Conservation (phyloP, 2,797 vertebrate species). For the Myotis findleyi region DNA sequence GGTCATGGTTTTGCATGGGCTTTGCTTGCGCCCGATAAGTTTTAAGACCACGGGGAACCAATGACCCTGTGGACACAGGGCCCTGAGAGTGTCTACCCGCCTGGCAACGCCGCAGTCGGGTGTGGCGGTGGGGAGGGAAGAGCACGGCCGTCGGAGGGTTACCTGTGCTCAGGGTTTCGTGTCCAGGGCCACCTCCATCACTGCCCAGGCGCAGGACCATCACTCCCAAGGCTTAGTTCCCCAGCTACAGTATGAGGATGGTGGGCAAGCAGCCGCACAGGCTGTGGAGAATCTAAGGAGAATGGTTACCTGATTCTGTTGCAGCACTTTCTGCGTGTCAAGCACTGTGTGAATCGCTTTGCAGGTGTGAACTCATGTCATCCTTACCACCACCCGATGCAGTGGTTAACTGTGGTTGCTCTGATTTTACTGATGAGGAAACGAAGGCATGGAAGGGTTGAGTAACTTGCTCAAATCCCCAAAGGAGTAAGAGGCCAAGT, state of each 20-base stretch:
- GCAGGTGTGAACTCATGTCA: neutral
- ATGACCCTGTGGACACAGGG: neutral
- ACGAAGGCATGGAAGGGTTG: neutral
- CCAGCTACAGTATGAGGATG: neutral
- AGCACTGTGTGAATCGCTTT: conserved; percentile 2
- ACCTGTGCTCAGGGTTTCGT: neutral
- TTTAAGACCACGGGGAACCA: neutral
- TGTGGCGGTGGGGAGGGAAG: neutral
- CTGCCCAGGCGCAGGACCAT: neutral
- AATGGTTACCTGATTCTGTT: neutral
- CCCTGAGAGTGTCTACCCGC: neutral
- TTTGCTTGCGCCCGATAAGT: neutral
- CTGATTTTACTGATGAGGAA: neutral
- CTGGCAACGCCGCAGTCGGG: neutral
- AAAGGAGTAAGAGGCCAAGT: neutral
- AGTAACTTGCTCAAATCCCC: neutral
- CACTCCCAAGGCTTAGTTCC: neutral
- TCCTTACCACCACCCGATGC: neutral
- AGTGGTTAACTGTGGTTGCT: neutral
- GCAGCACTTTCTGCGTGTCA: neutral
- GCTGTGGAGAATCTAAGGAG: neutral
- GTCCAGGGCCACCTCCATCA: neutral
- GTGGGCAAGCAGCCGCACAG: neutral
- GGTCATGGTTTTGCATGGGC: neutral
- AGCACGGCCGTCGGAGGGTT: neutral